A percentile compares a stretch with the other conserved stretches of the same genome.
Evolutionary conservation across 1,140 invertebrate genomes (phyloP).

Genomic region (Amphibalanus amphitrite): DNA sequence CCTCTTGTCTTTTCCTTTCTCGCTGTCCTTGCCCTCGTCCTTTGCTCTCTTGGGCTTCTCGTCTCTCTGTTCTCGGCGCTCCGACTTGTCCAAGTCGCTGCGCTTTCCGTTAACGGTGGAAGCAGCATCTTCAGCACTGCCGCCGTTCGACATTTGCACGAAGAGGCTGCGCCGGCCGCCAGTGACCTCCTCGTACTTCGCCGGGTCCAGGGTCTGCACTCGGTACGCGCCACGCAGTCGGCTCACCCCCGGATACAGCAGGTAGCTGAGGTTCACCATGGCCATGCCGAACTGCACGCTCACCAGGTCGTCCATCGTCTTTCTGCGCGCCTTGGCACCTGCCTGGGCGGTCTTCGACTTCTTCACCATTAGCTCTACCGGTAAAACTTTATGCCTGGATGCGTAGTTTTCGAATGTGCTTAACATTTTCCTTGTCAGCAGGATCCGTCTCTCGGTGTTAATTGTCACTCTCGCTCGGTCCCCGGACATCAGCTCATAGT

Average conservation of each 20-base stretch:
- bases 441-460: too few relatives aligned
- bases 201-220: neutral
- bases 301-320: too few relatives aligned
- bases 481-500: too few relatives aligned
- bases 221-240: neutral
- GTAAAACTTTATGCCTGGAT: too few relatives aligned
- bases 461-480: too few relatives aligned
- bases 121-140: neutral
- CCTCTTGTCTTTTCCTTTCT: neutral
- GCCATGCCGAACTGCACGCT: too few relatives aligned
- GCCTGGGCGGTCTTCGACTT: too few relatives aligned
- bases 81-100: neutral
- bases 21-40: neutral
- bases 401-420: too few relatives aligned
- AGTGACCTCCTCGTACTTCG: neutral
- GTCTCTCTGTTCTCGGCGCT: neutral
- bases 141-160: neutral
- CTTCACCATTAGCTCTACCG: too few relatives aligned
- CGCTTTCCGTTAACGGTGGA: neutral
- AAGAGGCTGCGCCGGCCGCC: neutral
- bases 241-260: neutral
- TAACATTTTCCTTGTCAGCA: too few relatives aligned
- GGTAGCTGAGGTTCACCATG: too few relatives aligned
- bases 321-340: too few relatives aligned
- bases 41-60: neutral